Base-by-base conservation (phyloP, 2,113 vertebrate species). In the Cheirogaleus medius region DNA sequence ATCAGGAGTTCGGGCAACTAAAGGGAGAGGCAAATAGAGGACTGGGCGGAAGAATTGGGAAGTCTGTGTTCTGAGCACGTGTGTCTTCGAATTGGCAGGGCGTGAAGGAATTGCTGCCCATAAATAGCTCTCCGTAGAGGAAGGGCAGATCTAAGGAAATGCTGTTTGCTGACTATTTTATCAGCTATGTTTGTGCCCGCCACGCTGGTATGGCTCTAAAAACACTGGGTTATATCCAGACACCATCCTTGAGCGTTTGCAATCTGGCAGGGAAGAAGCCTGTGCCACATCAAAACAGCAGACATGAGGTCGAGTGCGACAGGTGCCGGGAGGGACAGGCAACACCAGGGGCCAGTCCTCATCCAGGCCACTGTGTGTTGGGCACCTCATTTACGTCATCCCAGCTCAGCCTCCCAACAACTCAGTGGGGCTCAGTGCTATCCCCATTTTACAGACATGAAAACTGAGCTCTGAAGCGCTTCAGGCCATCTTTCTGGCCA, bases 311-410 rank as follows among this genome's bases (percentile, higher is more conserved):
- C 1, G n/a, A 88, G 64, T 15, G 42, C 27, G 25, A 29, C 1
- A 3, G 2, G 4, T 17, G 18, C 14, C 56, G 12, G 15, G 18
- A 10, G 2, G 12, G 37, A 56, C 32, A 12, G 14, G 68, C 3
- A 2, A 1, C 18, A 27, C 34, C 80, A 60, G 58, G 42, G 77
- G 4, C 63, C 14, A 0, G 44, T 23, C 32, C 18, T 37, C 54
- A 27, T 2, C 0, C 0, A 58, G 69, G 18, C 39, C 18, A 0
- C 18, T 32, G 17, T 58, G 18, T 66, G 39, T n/a, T 9, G 13
- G 32, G 15, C 8, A 12, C 47, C 39, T 58, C 39, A 23, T 7
- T 60, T 49, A 37, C 13, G 23, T 32, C 8, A 4, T 37, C 71
- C 54, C 54, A 85, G 71, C 49, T 32, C n/a, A 71, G 68, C 4